A percentile compares a stretch with the other conserved stretches of the same genome.
These are phyloP conservation scores for Phortica magna DNA, from an alignment of 2,888 invertebrate genomes.

Conservation along the genomic window DNA sequence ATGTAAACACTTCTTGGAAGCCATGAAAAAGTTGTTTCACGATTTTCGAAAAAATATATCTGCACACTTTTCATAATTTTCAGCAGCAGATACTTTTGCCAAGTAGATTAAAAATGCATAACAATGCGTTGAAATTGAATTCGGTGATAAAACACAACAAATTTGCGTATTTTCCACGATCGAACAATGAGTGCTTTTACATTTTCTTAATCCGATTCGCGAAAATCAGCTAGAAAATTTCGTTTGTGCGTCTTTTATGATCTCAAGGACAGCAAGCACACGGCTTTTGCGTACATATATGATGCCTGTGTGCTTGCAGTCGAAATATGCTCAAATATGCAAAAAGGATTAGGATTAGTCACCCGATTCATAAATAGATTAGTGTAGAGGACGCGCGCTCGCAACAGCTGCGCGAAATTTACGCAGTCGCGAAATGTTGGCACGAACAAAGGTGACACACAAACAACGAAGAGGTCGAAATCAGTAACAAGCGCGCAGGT, in stretches of 20 bases:
- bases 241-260: neutral
- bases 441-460: neutral
- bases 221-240: neutral
- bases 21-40: neutral
- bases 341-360: constrained; percentile 28
- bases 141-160: neutral
- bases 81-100: neutral
- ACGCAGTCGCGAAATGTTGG: neutral
- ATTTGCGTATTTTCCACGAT: constrained; percentile 1
- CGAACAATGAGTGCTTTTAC: neutral
- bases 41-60: too few species aligned
- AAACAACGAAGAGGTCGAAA: neutral
- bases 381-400: neutral
- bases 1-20: neutral
- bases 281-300: neutral
- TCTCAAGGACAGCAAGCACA: neutral
- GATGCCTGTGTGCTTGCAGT: neutral
- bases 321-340: constrained; percentile 15
- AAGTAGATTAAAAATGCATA: constrained; percentile 1
- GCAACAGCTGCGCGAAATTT: constrained; percentile 8
- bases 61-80: neutral
- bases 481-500: neutral
- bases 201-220: constrained; percentile 3
- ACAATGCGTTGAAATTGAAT: neutral
- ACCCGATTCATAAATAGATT: constrained; percentile 21